These are phyloP conservation scores for Tor tambroides DNA, from an alignment of 2,113 vertebrate genomes.

Conservation along the genomic window DNA sequence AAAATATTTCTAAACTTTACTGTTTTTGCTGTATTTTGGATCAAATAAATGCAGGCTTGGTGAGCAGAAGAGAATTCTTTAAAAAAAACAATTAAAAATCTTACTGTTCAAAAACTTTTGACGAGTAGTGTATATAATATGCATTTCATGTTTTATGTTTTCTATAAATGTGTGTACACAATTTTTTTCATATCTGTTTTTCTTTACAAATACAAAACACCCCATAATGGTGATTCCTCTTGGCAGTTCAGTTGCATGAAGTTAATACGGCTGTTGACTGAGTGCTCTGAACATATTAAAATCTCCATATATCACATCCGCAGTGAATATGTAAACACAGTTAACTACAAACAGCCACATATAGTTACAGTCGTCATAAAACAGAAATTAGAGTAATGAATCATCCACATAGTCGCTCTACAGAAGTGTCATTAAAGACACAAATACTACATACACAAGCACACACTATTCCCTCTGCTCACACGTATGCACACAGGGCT, in stretches of 20 bases:
- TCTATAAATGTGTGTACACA: not conserved
- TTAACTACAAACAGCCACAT: constrained; percentile 7
- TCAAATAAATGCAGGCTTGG: no score
- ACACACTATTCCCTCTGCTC: constrained; percentile 8
- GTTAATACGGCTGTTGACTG: not conserved
- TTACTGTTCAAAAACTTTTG: no score
- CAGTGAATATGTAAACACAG: constrained; percentile 13
- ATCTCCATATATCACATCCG: constrained; percentile 1
- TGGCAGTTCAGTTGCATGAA: not conserved
- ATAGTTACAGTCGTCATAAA: constrained; percentile 17
- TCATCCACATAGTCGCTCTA: not conserved
- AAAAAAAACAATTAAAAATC: no score
- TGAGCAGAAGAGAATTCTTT: no score
- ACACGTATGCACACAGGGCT: constrained; percentile 63
- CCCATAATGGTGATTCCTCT: not conserved
- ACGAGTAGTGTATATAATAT: no score
- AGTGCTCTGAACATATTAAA: constrained; percentile 12
- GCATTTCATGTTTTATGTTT: no score
- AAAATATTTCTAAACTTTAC: no score
- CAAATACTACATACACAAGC: not conserved
- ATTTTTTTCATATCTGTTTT: not conserved
- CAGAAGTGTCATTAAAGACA: constrained; percentile 14
- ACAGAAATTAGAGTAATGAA: constrained; percentile 14
- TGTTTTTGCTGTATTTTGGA: no score
- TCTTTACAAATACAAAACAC: not conserved